A percentile compares a stretch with the other conserved stretches of the same genome.
phyloP scores from a whole-genome alignment of 2,113 vertebrate genomes.

The Crypturellus undulatus region DNA sequence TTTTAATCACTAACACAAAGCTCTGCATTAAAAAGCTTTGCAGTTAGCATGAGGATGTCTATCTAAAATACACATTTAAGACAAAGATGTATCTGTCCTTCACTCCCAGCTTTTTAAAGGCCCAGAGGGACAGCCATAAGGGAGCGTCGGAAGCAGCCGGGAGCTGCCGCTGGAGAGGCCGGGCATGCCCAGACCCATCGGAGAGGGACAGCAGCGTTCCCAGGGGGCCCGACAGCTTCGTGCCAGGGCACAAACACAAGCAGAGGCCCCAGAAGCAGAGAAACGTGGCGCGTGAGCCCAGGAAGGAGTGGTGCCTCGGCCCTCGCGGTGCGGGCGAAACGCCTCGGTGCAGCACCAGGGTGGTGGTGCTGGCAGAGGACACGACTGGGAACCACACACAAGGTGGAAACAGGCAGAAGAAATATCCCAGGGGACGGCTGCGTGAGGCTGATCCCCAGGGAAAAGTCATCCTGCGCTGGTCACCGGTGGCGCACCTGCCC shows the following conservation, averaged over 20 bases:
- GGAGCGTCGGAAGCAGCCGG: not conserved
- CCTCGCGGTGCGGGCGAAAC: not conserved
- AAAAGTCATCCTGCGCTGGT: not conserved
- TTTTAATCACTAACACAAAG: constrained; percentile 40
- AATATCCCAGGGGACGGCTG: not conserved
- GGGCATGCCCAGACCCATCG: not conserved
- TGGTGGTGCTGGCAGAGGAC: too few species aligned
- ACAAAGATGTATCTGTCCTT: constrained; percentile 1
- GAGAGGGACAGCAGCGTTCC: not conserved
- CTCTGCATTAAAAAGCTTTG: not conserved
- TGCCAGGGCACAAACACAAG: not conserved
- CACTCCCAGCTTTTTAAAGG: not conserved
- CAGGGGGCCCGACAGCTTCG: not conserved
- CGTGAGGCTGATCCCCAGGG: not conserved
- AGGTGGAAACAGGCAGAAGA: not conserved
- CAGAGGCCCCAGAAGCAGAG: not conserved
- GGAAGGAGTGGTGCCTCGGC: accelerated
- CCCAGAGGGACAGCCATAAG: not conserved
- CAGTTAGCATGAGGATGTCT: not conserved
- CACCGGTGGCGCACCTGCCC: not conserved
- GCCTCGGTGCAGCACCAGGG: not conserved
- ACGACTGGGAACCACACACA: not conserved
- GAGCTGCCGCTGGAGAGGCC: not conserved
- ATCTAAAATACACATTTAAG: not conserved
- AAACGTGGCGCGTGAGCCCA: accelerated